Evolutionary conservation across 2,797 vertebrate species (phyloP), one percentile per base, ranked within the genome.

Genomic region (Cyprinodon diabolis): DNA sequence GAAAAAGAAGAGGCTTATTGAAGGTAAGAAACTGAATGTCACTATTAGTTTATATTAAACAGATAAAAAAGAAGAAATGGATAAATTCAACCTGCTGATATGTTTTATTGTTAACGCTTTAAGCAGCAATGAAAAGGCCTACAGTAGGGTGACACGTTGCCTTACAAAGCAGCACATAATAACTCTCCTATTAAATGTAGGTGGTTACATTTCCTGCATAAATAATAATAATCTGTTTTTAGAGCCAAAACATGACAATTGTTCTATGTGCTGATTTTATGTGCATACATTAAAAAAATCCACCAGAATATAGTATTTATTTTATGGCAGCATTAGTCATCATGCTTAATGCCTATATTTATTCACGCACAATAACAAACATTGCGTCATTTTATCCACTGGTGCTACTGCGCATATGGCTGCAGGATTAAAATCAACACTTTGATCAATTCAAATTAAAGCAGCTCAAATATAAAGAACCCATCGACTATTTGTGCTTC

Each of bases 341-440:
- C 49, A 72, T 35, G 68, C 21, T 40, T 56, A 4, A 55, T 68
- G 40, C 84, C 8, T 60, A 52, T 60, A 37, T 63, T 56, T 67
- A 58, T 76, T 55, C 54, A 62, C 48, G 73, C 73, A 88, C 86
- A 91, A 88, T 86, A 92, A 92, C 90, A 91, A 89, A 84, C 76
- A 84, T 90, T 92, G 86, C 92, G 92, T 93, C 91, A 94, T 82
- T 71, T 60, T 85, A 51, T 76, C 72, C 75, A 77, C 58, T 15
- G 69, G 4, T 48, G 77, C 72, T 87, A 78, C 45, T 65, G 35
- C 35, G 62, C 57, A 25, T n/a, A 6, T 10, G 37, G 60, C 35
- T 43, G 60, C 60, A 43, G 37, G 2, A 8, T 56, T 23, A 1
- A 47, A 14, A 40, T 4, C 47, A 17, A 2, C 37, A 13, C 17